Base-by-base conservation (phyloP, 1,140 invertebrate species). In the Steinernema feltiae region DNA sequence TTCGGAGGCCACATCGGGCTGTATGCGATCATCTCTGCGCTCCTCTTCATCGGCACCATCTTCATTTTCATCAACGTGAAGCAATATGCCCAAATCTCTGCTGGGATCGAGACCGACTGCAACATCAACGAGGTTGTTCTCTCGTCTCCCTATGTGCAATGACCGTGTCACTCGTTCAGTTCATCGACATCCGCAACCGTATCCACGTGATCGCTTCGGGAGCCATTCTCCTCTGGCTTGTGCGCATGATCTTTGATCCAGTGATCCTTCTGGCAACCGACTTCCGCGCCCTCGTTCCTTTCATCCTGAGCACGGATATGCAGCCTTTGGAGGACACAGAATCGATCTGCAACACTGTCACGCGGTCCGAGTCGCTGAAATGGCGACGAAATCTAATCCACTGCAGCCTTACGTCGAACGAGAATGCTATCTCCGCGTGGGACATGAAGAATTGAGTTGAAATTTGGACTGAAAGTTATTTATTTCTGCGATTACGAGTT, bases 221-320 rank as follows among this genome's bases (percentile, higher is more conserved):
- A 30, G 76, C 76, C 32, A 73, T 77, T 21, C 70, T 77, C 2
- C 69, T 77, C 29, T 77, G 76, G 76, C 70, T 75, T 32, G 76
- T 77, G 1, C 63, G 76, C 1, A 77, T 77, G 17, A 77, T 77
- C 69, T 77, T 77, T 48, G 76, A 77, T 27, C 72, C 74, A n/a
- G 69, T 72, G 1, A 77, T 77, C 72, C n/a, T 72, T 3, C 48
- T 77, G 27, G 53, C 53, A 3, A 63, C 53, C 15, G 53, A 63
- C 53, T 63, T 63, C 24, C 53, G 53, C 24, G 7, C 53, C 3
- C 53, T 63, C 12, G 53, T 63, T 27, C 24, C 53, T 27, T 63
- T 63, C 24, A 27, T 63, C 24, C 53, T 63, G 12, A 63, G 53
- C 24, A 15, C 53, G 53, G 53, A 63, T 21, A 15, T 63, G 53